These are phyloP conservation scores for Epinotia brunnichana DNA, from an alignment of 2,888 invertebrate species.

Conservation along the genomic window DNA sequence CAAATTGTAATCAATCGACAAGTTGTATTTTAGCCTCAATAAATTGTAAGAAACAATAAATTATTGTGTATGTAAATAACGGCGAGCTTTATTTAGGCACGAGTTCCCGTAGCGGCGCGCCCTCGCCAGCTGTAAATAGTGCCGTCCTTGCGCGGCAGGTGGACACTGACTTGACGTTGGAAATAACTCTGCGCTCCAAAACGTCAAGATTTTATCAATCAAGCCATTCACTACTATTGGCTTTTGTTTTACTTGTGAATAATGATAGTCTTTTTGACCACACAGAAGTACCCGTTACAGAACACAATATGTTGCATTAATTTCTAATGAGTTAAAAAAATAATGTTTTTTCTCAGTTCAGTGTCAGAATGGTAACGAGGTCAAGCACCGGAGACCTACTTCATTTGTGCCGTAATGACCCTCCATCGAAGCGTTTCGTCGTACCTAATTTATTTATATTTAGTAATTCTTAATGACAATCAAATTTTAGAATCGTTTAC, in stretches of 20 bases:
- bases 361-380: conserved; percentile 41
- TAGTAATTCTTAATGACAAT: neutral
- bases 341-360: conserved; percentile 21
- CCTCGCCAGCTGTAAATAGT: conserved; percentile 56
- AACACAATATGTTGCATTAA: neutral
- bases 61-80: conserved; percentile 84
- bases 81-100: conserved; percentile 79
- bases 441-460: conserved; percentile 15
- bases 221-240: neutral
- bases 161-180: conserved; percentile 30
- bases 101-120: conserved; percentile 59
- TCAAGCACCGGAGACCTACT: conserved; percentile 41
- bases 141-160: conserved; percentile 40
- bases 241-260: neutral
- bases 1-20: conserved; percentile 81
- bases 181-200: conserved; percentile 33
- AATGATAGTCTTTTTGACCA: neutral
- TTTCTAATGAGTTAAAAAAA: neutral
- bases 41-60: conserved; percentile 84
- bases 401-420: conserved; percentile 38
- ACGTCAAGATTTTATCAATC: conserved; percentile 29
- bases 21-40: conserved; percentile 83
- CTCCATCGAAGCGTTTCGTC: conserved; percentile 36
- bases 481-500: neutral
- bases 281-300: neutral